A percentile compares a stretch with the other conserved stretches of the same genome.
phyloP scores from a whole-genome alignment of 2,113 vertebrate genomes.

The Notechis scutatus region DNA sequence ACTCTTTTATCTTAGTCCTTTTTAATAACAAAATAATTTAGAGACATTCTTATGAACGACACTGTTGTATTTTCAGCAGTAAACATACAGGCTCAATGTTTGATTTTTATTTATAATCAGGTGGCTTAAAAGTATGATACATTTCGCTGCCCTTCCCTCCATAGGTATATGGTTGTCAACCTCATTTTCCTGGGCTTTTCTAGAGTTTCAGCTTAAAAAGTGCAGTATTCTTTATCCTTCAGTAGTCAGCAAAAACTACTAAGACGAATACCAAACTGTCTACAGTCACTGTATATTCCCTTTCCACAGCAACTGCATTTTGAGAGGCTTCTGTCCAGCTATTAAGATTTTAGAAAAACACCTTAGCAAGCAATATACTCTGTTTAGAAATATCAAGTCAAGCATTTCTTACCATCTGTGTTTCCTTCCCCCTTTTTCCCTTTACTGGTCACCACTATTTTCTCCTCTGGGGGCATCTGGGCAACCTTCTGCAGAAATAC shows the following conservation, averaged over 20 bases:
- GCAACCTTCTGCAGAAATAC: slow-evolving; percentile 83
- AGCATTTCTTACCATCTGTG: slow-evolving; percentile 47
- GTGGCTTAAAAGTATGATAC: background rate
- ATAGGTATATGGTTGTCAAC: background rate
- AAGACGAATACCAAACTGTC: background rate
- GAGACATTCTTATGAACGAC: background rate
- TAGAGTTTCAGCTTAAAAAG: background rate
- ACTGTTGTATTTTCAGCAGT: background rate
- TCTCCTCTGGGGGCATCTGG: slow-evolving; percentile 85
- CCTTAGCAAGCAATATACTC: background rate
- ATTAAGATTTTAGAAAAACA: background rate
- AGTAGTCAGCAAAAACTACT: background rate
- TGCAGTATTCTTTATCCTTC: background rate
- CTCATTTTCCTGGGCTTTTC: background rate
- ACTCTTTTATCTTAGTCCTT: background rate
- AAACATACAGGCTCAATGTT: background rate
- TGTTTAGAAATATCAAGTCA: background rate
- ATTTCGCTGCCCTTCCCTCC: background rate
- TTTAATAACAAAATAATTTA: background rate
- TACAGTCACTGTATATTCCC: background rate
- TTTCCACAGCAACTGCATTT: background rate
- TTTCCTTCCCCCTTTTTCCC: slow-evolving; percentile 71
- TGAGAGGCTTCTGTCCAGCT: background rate
- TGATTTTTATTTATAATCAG: background rate
- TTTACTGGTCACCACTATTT: slow-evolving; percentile 64